Evolutionary conservation across 1,140 invertebrate genomes (phyloP).

Genomic region (Sarcophaga peregrina): DNA sequence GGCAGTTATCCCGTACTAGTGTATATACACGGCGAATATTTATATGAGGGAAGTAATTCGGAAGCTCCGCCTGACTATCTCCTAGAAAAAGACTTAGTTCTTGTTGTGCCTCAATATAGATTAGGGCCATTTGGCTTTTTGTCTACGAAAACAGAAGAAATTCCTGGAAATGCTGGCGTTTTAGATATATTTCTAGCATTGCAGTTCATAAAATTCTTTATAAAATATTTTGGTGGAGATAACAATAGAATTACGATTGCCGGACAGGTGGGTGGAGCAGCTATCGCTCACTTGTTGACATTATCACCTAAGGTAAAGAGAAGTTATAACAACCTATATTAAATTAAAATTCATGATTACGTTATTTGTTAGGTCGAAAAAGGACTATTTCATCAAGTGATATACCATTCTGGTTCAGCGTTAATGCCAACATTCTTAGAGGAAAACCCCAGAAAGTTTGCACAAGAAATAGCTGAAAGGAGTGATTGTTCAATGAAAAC

Average conservation of each 20-base stretch:
- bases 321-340: neutral
- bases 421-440: constrained; percentile 64
- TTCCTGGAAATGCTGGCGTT: constrained; percentile 77
- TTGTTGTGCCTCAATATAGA: constrained; percentile 85
- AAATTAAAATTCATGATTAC: neutral
- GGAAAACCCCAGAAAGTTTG: constrained; percentile 60
- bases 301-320: constrained; percentile 61
- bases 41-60: constrained; percentile 67
- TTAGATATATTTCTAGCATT: constrained; percentile 74
- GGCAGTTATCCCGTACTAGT: constrained; percentile 57
- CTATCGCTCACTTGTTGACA: constrained; percentile 67
- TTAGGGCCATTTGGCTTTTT: constrained; percentile 72
- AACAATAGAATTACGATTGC: constrained; percentile 71
- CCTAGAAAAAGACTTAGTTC: constrained; percentile 78
- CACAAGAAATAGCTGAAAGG: constrained; percentile 60
- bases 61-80: constrained; percentile 79
- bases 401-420: constrained; percentile 63
- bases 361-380: constrained; percentile 48
- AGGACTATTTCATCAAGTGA: constrained; percentile 61
- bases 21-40: constrained; percentile 65
- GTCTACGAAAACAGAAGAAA: constrained; percentile 69
- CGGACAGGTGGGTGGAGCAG: constrained; percentile 73
- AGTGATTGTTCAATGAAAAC: constrained; percentile 59
- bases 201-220: constrained; percentile 74
- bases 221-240: constrained; percentile 75